Evolutionary conservation across 2,888 invertebrate species (phyloP).

Genomic region (Coenonympha arcania): DNA sequence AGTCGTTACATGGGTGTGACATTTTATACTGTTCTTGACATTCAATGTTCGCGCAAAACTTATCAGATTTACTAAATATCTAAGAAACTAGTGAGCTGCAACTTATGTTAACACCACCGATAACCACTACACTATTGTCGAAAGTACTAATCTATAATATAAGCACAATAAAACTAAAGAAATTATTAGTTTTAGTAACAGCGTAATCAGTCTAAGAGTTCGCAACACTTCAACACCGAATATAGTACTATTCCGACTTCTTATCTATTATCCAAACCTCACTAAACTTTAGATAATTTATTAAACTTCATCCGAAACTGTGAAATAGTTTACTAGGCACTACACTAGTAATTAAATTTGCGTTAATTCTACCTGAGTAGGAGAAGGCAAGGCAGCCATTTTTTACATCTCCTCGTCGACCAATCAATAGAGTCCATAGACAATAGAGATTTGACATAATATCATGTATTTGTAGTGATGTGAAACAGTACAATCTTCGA

Average conservation of each 20-base stretch:
- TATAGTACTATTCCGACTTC: conserved; percentile 34
- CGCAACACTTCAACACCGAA: conserved; percentile 49
- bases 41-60: conserved; percentile 48
- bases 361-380: conserved; percentile 81
- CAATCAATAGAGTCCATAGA: conserved; percentile 73
- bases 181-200: conserved; percentile 38
- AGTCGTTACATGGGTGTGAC: conserved; percentile 65
- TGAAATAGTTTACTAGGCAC: conserved; percentile 31
- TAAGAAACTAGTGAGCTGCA: conserved; percentile 22
- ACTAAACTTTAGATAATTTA: conserved; percentile 35
- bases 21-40: conserved; percentile 51
- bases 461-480: conserved; percentile 24
- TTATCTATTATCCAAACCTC: conserved; percentile 33
- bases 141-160: conserved; percentile 28
- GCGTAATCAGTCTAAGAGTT: conserved; percentile 34
- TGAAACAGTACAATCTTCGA: not conserved
- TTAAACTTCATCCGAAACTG: conserved; percentile 32
- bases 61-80: conserved; percentile 36
- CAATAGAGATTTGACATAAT: conserved; percentile 50
- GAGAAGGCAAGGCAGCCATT: conserved; percentile 90
- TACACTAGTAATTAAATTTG: conserved; percentile 45
- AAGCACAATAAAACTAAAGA: conserved; percentile 34
- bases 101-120: conserved; percentile 34
- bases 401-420: conserved; percentile 76
- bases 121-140: conserved; percentile 39